phyloP scores from a whole-genome alignment of 1,140 invertebrate species.

The Coboldia fuscipes region DNA sequence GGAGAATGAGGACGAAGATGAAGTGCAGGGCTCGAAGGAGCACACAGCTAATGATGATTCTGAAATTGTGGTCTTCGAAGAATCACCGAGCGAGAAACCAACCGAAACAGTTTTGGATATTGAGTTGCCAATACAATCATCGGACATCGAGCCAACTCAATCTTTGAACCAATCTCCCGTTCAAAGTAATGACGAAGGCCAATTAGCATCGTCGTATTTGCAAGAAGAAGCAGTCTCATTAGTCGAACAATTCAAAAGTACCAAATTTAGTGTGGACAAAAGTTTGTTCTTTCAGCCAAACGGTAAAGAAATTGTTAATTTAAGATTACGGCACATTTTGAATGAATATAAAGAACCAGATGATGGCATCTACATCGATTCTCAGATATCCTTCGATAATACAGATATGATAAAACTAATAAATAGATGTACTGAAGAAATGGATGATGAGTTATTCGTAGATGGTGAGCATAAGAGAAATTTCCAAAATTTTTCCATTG shows the following conservation, averaged over 20 bases:
- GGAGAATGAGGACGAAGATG: too few relatives aligned
- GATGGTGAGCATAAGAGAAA: too few relatives aligned
- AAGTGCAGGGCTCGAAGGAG: too few relatives aligned
- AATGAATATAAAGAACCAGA: background rate
- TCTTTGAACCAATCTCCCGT: background rate
- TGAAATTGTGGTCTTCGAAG: too few relatives aligned
- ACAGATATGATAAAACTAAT: slow-evolving; percentile 8
- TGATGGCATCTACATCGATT: slow-evolving; percentile 3
- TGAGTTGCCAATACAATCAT: too few relatives aligned
- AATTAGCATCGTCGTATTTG: slow-evolving; percentile 9
- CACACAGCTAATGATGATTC: too few relatives aligned
- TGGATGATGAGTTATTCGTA: too few relatives aligned
- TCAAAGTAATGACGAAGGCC: background rate
- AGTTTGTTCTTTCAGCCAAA: slow-evolving; percentile 7
- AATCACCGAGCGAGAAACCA: too few relatives aligned
- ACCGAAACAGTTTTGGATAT: too few relatives aligned
- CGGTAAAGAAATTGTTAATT: slow-evolving; percentile 5
- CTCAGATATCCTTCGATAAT: background rate
- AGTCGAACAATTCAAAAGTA: slow-evolving; percentile 5
- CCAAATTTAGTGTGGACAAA: slow-evolving; percentile 1
- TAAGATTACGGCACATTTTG: slow-evolving; percentile 5
- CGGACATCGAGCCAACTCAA: background rate
- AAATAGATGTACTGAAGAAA: background rate
- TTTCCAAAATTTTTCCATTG: too few relatives aligned
- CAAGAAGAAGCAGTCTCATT: slow-evolving; percentile 11